Evolutionary conservation across 2,113 vertebrate genomes (phyloP), one percentile per base, ranked within the genome.

Genomic region (Empidonax alnorum): DNA sequence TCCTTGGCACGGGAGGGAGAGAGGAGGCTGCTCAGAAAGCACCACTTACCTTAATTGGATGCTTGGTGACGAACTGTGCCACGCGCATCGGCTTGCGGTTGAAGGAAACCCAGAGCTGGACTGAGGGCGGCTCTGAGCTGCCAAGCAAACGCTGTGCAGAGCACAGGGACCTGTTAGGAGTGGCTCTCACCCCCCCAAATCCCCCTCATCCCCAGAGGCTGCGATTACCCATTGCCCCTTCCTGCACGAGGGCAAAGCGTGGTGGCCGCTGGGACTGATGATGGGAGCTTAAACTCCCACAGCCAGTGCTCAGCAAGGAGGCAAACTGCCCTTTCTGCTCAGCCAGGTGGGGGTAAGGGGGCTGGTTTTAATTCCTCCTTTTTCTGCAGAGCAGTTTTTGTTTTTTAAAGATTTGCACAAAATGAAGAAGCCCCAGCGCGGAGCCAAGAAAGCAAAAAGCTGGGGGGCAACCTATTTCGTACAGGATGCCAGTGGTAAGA

Each of bases 61-160:
- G 99, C 30, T 99, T 99, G 73, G 99, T 99, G 95, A 98, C 98
- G 33, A 99, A 99, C 97, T 99, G 98, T 30, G 99, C 99, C 21
- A 98, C 98, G 84, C 97, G 98, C 99, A 99, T 99, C 16, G 99
- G 98, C 96, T 99, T 99, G 76, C 99, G 99, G 98, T 99, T 98
- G 97, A 99, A 99, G 83, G 99, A 99, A 55, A 99, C 99, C 99
- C 99, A 99, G 90, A 99, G 99, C 98, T 99, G 99, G 66, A 99
- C 98, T 1, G 99, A 99, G 7, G 98, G 94, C 0, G 98, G 97
- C 42, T 98, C 98, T 1, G 97, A 98, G 79, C 98, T 98, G 69
- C 98, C 99, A 7, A 96, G 71, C 76, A 98, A 96, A 84, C 76
- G 98, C 99, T 99, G 97, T 9, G 89, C 49, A 91, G 82, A 89